Evolutionary conservation across 2,113 vertebrate species (phyloP).

Genomic region (Rafetus swinhoei): DNA sequence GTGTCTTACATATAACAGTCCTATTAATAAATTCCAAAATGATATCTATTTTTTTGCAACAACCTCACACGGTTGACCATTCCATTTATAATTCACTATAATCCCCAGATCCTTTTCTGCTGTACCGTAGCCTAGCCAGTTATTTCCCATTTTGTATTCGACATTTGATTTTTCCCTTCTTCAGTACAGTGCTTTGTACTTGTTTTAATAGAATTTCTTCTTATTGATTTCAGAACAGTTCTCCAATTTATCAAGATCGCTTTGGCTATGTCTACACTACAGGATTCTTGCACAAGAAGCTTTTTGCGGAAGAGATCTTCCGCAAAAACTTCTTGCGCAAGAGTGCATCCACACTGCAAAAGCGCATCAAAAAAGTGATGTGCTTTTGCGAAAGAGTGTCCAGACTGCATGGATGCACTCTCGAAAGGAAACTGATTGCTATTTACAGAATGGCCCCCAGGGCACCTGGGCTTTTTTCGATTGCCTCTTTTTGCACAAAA

Average conservation of each 20-base stretch:
- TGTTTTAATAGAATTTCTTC: neutral
- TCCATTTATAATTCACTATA: neutral
- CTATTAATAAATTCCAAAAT: neutral
- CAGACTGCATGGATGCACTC: no score
- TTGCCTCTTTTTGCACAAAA: no score
- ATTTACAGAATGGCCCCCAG: no score
- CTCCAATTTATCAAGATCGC: neutral
- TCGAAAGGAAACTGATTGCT: no score
- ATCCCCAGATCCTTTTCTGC: neutral
- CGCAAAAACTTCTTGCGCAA: no score
- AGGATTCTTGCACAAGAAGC: no score
- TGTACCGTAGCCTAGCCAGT: neutral
- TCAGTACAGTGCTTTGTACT: neutral
- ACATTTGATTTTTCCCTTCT: neutral
- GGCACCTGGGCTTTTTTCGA: no score
- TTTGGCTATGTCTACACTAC: neutral
- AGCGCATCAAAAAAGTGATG: no score
- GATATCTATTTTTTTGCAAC: neutral
- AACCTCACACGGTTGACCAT: neutral
- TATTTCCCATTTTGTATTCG: neutral
- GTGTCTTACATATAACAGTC: neutral
- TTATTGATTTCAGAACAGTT: neutral
- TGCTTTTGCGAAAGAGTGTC: no score
- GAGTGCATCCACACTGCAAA: no score
- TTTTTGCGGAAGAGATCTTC: no score